Base-by-base conservation (phyloP, 1,140 invertebrate genomes). In the Elymnias hypermnestra region DNA sequence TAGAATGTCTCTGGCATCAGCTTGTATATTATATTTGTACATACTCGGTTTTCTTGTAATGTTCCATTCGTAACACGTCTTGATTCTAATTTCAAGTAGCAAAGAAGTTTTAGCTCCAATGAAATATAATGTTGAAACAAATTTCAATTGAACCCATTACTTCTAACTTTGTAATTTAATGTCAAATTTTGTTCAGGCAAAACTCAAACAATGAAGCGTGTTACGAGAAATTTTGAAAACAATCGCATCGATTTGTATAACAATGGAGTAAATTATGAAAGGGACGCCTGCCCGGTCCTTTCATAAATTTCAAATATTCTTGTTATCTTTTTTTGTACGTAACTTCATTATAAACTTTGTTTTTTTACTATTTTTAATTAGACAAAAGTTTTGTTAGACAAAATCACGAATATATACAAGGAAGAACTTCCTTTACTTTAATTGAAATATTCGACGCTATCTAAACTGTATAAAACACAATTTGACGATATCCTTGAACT, bases 71-170 rank as follows among this genome's bases (percentile, higher is more conserved):
- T 47, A 39, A 47, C 36, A 39, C 36, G 37, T 47, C 28, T 40
- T 37, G 29, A 47, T 26, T 39, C 44, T 54, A 48, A 54, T 54
- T 48, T 39, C 25, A 37, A 53, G 38, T 41, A 21, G 40, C 36
- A 19, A 23, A 38, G 52, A 48, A 54, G 14, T 48, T 54, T 31
- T 12, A 48, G 43, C 39, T 54, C 39, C 36, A 29, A 40, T 33
- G 26, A 33, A 48, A 54, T 48, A 48, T 54, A 25, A 54, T 54
- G 44, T 42, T 47, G 41, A 53, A 53, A 48, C 51, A 53, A 53
- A 53, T 53, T 53, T 53, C 51, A 47, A 54, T 54, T 54, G 52
- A 54, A 54, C 23, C 52, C 52, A 43, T 54, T 54, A 48, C 33
- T 35, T 38, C 22, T 17, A 56, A 56, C 46, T 56, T 56, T 56